phyloP scores from a whole-genome alignment of 92 coral and sea anemone species.

The Phymanthus crucifer region DNA sequence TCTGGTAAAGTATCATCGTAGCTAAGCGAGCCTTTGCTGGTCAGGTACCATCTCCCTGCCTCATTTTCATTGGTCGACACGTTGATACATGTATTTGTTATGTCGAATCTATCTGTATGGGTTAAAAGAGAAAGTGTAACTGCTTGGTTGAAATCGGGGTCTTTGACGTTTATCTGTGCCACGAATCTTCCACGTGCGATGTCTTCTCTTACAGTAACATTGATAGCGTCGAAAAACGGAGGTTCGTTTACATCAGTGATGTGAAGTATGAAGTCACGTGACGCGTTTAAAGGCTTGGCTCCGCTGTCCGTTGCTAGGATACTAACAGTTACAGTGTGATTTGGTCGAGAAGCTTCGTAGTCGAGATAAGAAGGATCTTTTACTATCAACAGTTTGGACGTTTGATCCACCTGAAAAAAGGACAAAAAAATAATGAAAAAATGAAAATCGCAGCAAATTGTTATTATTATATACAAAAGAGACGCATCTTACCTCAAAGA shows the following conservation, averaged over 20 bases:
- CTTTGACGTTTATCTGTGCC: constrained; percentile 63
- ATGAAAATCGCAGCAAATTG: too few relatives aligned
- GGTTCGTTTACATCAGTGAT: constrained; percentile 77
- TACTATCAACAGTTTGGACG: constrained; percentile 47
- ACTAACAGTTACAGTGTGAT: constrained; percentile 49
- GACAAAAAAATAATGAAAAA: too few relatives aligned
- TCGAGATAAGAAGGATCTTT: constrained; percentile 67
- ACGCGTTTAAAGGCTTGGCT: constrained; percentile 35
- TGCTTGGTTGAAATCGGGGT: constrained; percentile 75
- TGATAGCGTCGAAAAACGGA: constrained; percentile 48
- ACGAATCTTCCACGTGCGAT: constrained; percentile 62
- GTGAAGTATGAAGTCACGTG: constrained; percentile 54
- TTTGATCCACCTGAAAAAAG: constrained; percentile 58
- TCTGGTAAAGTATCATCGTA: constrained; percentile 42
- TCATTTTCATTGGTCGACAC: constrained; percentile 24
- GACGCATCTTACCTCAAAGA: constrained; percentile 62
- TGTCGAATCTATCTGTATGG: constrained; percentile 47
- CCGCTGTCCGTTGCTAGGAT: constrained; percentile 82
- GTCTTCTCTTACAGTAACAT: constrained; percentile 68
- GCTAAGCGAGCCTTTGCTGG: constrained; percentile 54
- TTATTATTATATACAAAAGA: neutral
- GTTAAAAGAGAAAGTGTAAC: constrained; percentile 59
- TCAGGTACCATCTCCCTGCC: constrained; percentile 34
- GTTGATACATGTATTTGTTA: constrained; percentile 40
- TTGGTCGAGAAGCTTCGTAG: constrained; percentile 71